These are phyloP conservation scores for Tapera naevia DNA, from an alignment of 2,797 vertebrate genomes.

Conservation along the genomic window DNA sequence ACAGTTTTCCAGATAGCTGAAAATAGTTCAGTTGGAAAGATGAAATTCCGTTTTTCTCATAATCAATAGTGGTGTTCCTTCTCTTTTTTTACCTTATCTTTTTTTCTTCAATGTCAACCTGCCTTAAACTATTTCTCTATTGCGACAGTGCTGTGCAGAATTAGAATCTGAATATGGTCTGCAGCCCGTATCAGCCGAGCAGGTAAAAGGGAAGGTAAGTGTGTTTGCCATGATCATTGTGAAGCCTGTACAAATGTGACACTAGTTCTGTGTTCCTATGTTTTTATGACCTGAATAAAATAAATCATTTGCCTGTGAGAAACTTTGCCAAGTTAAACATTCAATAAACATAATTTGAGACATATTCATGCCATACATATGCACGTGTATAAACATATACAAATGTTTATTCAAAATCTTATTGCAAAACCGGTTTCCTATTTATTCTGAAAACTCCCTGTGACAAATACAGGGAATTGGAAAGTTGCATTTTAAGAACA, in stretches of 20 bases:
- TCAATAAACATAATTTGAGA: not conserved
- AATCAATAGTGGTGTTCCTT: not conserved
- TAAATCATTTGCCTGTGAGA: not conserved
- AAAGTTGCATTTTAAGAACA: not conserved
- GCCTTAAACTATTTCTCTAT: not conserved
- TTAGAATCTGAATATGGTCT: not conserved
- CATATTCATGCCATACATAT: accelerated
- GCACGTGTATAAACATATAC: too few species aligned
- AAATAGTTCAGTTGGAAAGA: not conserved
- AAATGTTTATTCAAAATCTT: not conserved
- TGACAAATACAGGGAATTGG: not conserved
- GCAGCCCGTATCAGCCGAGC: not conserved
- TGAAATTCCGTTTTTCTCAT: not conserved
- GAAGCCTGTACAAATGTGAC: not conserved
- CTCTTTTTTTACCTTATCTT: not conserved
- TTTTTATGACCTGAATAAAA: not conserved
- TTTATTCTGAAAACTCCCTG: not conserved
- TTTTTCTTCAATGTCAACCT: not conserved
- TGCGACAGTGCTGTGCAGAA: conserved; percentile 45
- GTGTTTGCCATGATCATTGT: not conserved
- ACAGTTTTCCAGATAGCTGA: not conserved
- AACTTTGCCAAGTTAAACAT: not conserved
- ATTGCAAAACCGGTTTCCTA: not conserved
- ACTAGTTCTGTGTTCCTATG: not conserved
- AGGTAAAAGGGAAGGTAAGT: conserved; percentile 38